These are phyloP conservation scores for Brachyopa scutellaris DNA, from an alignment of 2,888 invertebrate genomes.

Conservation along the genomic window DNA sequence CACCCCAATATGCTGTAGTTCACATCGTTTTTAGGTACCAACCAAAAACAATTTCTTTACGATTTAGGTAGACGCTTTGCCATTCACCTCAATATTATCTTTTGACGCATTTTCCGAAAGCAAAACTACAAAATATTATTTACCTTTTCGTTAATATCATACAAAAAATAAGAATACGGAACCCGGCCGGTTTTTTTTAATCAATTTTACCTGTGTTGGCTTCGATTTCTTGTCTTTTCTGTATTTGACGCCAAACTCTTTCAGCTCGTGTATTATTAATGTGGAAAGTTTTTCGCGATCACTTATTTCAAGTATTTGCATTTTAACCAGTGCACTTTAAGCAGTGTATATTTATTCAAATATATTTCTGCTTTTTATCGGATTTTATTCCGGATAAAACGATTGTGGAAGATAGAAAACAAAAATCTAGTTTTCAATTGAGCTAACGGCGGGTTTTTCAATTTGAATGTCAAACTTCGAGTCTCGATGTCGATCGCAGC, in stretches of 20 bases:
- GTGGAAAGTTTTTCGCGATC: conserved; percentile 82
- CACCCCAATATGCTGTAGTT: too few relatives aligned
- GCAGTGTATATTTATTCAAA: not conserved
- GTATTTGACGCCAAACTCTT: conserved; percentile 88
- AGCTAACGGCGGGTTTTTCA: not conserved
- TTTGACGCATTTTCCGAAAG: too few relatives aligned
- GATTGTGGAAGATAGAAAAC: not conserved
- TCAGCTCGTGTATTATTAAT: conserved; percentile 86
- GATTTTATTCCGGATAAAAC: not conserved
- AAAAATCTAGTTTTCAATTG: too few relatives aligned
- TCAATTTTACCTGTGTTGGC: conserved; percentile 82
- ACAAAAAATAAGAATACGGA: too few relatives aligned
- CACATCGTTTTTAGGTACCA: too few relatives aligned
- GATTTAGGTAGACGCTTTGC: too few relatives aligned
- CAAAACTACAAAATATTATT: too few relatives aligned
- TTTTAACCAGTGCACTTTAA: conserved; percentile 11
- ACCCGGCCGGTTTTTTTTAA: not conserved
- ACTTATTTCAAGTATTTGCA: conserved; percentile 73
- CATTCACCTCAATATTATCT: too few relatives aligned
- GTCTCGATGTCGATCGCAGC: not conserved
- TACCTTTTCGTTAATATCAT: too few relatives aligned
- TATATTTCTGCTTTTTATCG: not conserved
- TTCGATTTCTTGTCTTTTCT: conserved; percentile 86
- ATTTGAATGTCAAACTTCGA: not conserved
- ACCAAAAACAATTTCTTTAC: too few relatives aligned